Base-by-base conservation (phyloP, 2,888 invertebrate species). In the Drosophila maculinotata region DNA sequence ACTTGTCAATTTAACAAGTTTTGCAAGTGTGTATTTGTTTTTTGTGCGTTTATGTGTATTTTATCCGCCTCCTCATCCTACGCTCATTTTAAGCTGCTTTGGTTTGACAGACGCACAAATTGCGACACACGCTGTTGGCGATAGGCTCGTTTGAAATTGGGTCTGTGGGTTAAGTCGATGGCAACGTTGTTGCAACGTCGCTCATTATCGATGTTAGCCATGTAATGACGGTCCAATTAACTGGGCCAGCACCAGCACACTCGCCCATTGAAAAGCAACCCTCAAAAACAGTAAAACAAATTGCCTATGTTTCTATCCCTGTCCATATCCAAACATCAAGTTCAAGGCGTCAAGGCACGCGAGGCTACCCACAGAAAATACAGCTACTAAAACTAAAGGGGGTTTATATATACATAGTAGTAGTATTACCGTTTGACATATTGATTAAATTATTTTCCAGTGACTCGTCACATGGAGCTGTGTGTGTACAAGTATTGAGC, bases 261-360 rank as follows among this genome's bases (percentile, higher is more conserved):
- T 39, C 4, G 3, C 15, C 17, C 9, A 23, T 23, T 9, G 52
- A 25, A 23, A 14, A 45, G 9, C 53, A 41, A 60, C 72, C 72
- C 65, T 2, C 10, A 35, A 41, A 23, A 12, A n/a, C 12, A n/a
- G 38, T n/a, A 15, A 45, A 28, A 26, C 15, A 49, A 69, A 12
- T 54, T 49, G 36, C 38, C 58, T 56, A 51, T 53, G 58, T 25
- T 48, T 4, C 9, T 62, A 15, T 4, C 26, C 3, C 7, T 20
- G 41, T 35, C 45, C 35, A 36, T 42, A 28, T 31, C 15, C 60
- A 25, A 38, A 30, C 35, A 63, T 58, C 79, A 81, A 76, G 82
- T 79, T 81, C 79, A 79, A 79, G 72, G 81, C 71, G 33, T 57
- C 44, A 12, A 17, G 38, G 35, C 65, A 69, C 28, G 67, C 72